Base-by-base conservation (phyloP, 1,140 invertebrate genomes). In the Mylabris phalerata region DNA sequence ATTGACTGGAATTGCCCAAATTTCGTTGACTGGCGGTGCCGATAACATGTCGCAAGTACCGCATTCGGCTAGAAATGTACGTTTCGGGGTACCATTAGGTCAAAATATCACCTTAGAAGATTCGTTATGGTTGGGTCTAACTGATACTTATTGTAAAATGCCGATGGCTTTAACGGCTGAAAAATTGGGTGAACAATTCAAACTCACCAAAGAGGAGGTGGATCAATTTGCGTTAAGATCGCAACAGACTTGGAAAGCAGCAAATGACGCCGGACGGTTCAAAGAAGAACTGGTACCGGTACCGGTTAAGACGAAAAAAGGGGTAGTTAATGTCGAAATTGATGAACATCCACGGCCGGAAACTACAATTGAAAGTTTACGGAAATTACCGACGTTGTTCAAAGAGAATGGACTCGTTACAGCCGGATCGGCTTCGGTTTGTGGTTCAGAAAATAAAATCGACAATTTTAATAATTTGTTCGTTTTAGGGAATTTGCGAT, bases 151-250 rank as follows among this genome's bases (percentile, higher is more conserved):
- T 71, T 93, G 92, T 71, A 90, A 93, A 66, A 80, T 93, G 13
- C 90, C 95, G 0, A 99, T 99, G 97, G 97, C 91, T 5, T 75
- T 96, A 60, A 99, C 97, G 2, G 97, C 97, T 7, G 97, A 99
- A 78, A 99, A 98, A 74, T 79, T 99, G 38, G 96, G 93, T 2
- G 90, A 84, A 19, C 87, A 98, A 71, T 98, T 90, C 71, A 86
- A 88, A 38, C 80, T 99, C 32, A 87, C 86, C 0, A 79, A 92
- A 50, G 83, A 92, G 63, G 90, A 97, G 65, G 89, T 89, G 55
- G 95, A 99, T 71, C 78, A 87, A 59, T 98, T 90, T 79, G 86
- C 96, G 5, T 71, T 97, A 0, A 80, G 79, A 62, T 98, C 95
- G 9, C 91, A 94, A 71, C 79, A 83, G 64, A 75, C 81, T 59